phyloP scores from a whole-genome alignment of 2,888 invertebrate species.

The Agrochola litura region DNA sequence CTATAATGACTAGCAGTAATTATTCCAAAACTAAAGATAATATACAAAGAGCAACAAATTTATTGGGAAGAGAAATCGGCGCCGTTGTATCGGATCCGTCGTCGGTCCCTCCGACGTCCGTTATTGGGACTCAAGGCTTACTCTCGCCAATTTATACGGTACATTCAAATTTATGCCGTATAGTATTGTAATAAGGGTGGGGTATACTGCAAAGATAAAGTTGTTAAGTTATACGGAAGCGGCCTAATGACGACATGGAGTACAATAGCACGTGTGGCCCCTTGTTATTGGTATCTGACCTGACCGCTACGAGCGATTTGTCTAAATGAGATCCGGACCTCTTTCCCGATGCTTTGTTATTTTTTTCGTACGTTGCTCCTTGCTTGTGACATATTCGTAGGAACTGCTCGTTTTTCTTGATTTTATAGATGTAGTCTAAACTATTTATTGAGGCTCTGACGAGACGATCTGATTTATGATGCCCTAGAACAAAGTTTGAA shows the following conservation, averaged over 20 bases:
- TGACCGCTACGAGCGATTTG: slow-evolving; percentile 90
- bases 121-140: slow-evolving; percentile 81
- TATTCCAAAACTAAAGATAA: slow-evolving; percentile 48
- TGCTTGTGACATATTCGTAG: slow-evolving; percentile 69
- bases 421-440: slow-evolving; percentile 53
- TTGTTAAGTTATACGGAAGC: slow-evolving; percentile 82
- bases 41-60: slow-evolving; percentile 75
- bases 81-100: slow-evolving; percentile 76
- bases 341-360: slow-evolving; percentile 82
- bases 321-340: slow-evolving; percentile 90
- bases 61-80: slow-evolving; percentile 80
- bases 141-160: slow-evolving; percentile 65
- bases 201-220: slow-evolving; percentile 65
- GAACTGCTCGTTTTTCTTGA: slow-evolving; percentile 59
- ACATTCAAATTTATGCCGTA: slow-evolving; percentile 68
- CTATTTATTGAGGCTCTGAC: slow-evolving; percentile 38
- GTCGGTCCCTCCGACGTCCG: slow-evolving; percentile 78
- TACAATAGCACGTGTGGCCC: slow-evolving; percentile 88
- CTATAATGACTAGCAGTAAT: slow-evolving; percentile 38
- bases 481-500: slow-evolving; percentile 23
- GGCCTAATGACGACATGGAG: slow-evolving; percentile 88
- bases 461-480: slow-evolving; percentile 17
- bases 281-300: slow-evolving; percentile 90
- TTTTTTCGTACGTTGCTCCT: slow-evolving; percentile 76
- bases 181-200: slow-evolving; percentile 72